phyloP scores from a whole-genome alignment of 1,140 invertebrate species.

The Drosophila lini region DNA sequence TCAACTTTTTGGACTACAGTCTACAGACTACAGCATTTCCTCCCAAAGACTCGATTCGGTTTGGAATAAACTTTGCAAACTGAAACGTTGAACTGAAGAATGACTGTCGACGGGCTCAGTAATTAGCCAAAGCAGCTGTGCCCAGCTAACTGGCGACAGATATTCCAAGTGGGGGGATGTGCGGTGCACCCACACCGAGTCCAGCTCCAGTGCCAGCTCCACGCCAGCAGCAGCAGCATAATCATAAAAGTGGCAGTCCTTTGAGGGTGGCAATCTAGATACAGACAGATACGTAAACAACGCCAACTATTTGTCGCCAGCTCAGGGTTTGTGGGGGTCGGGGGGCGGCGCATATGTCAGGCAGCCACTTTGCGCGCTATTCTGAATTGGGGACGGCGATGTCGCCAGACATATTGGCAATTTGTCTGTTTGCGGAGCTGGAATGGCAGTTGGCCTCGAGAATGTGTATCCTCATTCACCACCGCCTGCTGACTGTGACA shows the following conservation, averaged over 20 bases:
- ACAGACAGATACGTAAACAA: constrained; percentile 47
- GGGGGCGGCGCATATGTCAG: constrained; percentile 41
- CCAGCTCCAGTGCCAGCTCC: neutral
- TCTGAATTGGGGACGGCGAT: constrained; percentile 34
- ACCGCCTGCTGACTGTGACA: constrained; percentile 10
- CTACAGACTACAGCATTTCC: no score
- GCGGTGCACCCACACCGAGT: neutral
- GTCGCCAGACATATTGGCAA: constrained; percentile 65
- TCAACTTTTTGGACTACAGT: neutral
- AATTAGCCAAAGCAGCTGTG: constrained; percentile 19
- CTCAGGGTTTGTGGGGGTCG: constrained; percentile 3
- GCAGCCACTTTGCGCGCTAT: constrained; percentile 31
- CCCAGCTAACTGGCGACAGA: constrained; percentile 25
- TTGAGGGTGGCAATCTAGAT: constrained; percentile 33
- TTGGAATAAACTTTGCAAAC: constrained; percentile 29
- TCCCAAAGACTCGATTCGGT: neutral
- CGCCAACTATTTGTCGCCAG: constrained; percentile 51
- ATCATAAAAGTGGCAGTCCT: constrained; percentile 39
- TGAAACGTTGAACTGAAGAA: constrained; percentile 22
- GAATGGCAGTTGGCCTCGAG: constrained; percentile 19
- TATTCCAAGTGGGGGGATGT: neutral
- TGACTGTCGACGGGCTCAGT: constrained; percentile 1
- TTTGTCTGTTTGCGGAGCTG: constrained; percentile 46
- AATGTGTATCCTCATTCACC: constrained; percentile 8
- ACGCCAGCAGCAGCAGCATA: constrained; percentile 7